phyloP scores from a whole-genome alignment of 1,140 invertebrate species.

The Uloborus diversus region DNA sequence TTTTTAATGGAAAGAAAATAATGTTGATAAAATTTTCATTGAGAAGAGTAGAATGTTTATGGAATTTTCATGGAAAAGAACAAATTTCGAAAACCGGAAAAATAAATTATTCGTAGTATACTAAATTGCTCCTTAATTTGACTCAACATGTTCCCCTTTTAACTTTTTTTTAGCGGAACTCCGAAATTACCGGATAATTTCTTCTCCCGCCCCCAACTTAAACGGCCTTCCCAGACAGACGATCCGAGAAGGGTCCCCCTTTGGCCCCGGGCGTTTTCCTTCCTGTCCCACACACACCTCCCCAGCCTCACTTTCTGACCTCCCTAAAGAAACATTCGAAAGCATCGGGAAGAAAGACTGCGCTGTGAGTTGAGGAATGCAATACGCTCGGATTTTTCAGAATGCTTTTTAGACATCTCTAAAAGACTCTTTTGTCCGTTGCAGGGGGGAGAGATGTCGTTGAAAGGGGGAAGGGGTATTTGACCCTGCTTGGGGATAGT shows the following conservation, averaged over 20 bases:
- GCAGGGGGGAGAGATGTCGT: constrained; percentile 1
- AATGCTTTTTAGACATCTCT: constrained; percentile 44
- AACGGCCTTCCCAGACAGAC: background rate
- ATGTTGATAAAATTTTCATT: no score
- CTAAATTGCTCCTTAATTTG: no score
- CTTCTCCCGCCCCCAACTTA: background rate
- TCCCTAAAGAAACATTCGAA: constrained; percentile 23
- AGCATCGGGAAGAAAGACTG: no score
- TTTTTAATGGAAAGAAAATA: no score
- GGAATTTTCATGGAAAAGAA: no score
- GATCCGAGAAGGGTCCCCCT: background rate
- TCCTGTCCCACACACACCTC: background rate
- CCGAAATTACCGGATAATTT: constrained; percentile 14
- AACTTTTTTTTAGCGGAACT: no score
- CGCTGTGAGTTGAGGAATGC: constrained; percentile 24
- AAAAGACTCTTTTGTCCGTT: constrained; percentile 31
- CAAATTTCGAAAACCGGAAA: no score
- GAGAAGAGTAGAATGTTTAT: no score
- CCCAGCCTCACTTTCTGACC: background rate
- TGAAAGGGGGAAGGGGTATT: constrained; percentile 14
- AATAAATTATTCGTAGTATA: no score
- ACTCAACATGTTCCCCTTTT: no score
- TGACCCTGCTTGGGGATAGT: constrained; percentile 15
- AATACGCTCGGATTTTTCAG: constrained; percentile 24
- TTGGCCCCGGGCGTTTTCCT: background rate